phyloP scores from a whole-genome alignment of 2,888 invertebrate species.

The Diogma glabrata region DNA sequence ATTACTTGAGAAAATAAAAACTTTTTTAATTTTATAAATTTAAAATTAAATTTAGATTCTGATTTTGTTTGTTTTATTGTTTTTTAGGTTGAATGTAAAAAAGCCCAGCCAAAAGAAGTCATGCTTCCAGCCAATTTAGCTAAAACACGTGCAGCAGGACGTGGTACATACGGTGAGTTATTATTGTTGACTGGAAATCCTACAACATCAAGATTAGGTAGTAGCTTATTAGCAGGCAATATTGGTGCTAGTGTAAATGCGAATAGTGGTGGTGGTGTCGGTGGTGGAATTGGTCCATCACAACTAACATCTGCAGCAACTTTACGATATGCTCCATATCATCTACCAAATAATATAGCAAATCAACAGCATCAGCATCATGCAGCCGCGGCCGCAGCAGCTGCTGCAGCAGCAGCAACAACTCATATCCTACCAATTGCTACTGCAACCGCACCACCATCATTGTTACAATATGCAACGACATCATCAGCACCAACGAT shows the following conservation, averaged over 20 bases:
- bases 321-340: constrained; percentile 51
- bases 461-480: constrained; percentile 44
- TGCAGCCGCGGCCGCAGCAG: constrained; percentile 26
- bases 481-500: constrained; percentile 46
- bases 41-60: constrained; percentile 15
- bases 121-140: constrained; percentile 97
- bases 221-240: constrained; percentile 6
- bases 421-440: constrained; percentile 27
- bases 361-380: constrained; percentile 38
- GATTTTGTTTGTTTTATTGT: too few species aligned
- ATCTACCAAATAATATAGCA: constrained; percentile 42
- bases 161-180: constrained; percentile 97
- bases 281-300: constrained; percentile 30
- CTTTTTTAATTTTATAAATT: not conserved
- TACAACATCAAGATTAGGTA: constrained; percentile 40
- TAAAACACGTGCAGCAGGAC: constrained; percentile 88
- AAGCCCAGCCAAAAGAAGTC: constrained; percentile 99
- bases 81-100: constrained; percentile 97
- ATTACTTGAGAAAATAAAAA: constrained; percentile 5
- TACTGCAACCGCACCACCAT: constrained; percentile 36
- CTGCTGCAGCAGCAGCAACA: constrained; percentile 22
- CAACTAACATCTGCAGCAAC: constrained; percentile 31
- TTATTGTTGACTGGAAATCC: constrained; percentile 68
- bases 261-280: constrained; percentile 25
- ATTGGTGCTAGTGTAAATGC: constrained; percentile 20